A percentile compares a stretch with the other conserved stretches of the same genome.
phyloP scores from a whole-genome alignment of 2,888 invertebrate species.

The Epiblema foenella region DNA sequence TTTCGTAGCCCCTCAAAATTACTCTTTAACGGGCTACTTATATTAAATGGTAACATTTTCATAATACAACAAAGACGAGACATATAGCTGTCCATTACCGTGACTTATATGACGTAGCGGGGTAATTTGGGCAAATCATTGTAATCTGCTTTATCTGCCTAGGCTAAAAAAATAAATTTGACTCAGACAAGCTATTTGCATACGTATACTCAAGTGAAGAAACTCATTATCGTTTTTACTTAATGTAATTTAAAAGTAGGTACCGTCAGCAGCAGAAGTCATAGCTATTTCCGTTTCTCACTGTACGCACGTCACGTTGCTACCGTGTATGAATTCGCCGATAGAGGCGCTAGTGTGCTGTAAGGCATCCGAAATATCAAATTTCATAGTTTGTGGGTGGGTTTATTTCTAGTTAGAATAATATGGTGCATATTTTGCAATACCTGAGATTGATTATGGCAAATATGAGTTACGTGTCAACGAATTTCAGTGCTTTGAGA shows the following conservation, averaged over 20 bases:
- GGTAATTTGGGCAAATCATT: constrained; percentile 10
- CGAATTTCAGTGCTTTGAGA: too few species aligned
- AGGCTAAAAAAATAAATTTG: constrained; percentile 27
- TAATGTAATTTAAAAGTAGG: constrained; percentile 7
- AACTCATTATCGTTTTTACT: constrained; percentile 29
- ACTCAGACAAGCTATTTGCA: constrained; percentile 31
- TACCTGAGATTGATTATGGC: too few species aligned
- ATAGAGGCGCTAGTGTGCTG: too few species aligned
- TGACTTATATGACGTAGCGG: constrained; percentile 16
- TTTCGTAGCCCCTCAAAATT: neutral
- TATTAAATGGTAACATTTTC: constrained; percentile 8
- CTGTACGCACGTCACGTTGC: too few species aligned
- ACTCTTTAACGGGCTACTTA: neutral
- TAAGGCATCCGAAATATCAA: too few species aligned
- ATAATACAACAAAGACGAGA: constrained; percentile 27
- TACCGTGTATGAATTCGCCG: too few species aligned
- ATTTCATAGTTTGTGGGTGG: too few species aligned
- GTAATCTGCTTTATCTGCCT: constrained; percentile 31
- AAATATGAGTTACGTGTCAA: too few species aligned
- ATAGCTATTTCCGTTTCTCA: too few species aligned
- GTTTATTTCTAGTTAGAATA: too few species aligned
- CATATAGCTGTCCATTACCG: constrained; percentile 23
- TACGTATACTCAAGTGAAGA: constrained; percentile 24
- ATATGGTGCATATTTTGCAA: too few species aligned
- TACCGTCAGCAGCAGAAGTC: neutral